Evolutionary conservation across 1,140 invertebrate genomes (phyloP), one percentile per base, ranked within the genome.

Genomic region (Hyphantria cunea): DNA sequence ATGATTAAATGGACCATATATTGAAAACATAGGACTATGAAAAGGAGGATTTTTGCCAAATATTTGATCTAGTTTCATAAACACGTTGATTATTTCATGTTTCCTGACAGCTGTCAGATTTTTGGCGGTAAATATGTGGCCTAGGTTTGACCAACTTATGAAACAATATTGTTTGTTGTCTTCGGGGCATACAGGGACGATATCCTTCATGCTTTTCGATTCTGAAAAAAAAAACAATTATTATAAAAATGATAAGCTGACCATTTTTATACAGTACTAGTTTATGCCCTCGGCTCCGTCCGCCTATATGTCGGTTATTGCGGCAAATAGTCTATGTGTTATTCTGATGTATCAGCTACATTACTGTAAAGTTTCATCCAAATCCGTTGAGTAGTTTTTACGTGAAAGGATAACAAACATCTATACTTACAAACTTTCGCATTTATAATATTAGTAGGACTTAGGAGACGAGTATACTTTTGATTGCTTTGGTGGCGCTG

Each of bases 111-210:
- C 50, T 0, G 92, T 89, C 0, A 92, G 80, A 65, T 94, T 94
- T 17, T 89, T 82, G 11, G 92, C 83, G 78, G 92, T 90, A 83
- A 95, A 93, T 0, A 94, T 77, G 77, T 95, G 88, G 14, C 94
- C 94, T 7, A 93, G 79, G n/a, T 93, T 90, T 3, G 94, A 92
- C 94, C 95, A 95, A 42, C 94, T 93, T n/a, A 96, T 83, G 76
- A 93, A 93, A 67, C 95, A 96, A 12, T 91, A 91, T 64, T 93
- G 86, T 8, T 83, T 74, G 50, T 90, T 88, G 0, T 91, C 83
- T 59, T 91, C 91, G n/a, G 91, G 81, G 73, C 92, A 95, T 48
- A 94, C 81, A 60, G 82, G 87, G 37, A 70, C 80, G 32, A 86
- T 91, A 64, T 88, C 88, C 65, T 66, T 74, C 25, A 66, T 13